Evolutionary conservation across 1,140 invertebrate genomes (phyloP).

Genomic region (Drosophila santomea): DNA sequence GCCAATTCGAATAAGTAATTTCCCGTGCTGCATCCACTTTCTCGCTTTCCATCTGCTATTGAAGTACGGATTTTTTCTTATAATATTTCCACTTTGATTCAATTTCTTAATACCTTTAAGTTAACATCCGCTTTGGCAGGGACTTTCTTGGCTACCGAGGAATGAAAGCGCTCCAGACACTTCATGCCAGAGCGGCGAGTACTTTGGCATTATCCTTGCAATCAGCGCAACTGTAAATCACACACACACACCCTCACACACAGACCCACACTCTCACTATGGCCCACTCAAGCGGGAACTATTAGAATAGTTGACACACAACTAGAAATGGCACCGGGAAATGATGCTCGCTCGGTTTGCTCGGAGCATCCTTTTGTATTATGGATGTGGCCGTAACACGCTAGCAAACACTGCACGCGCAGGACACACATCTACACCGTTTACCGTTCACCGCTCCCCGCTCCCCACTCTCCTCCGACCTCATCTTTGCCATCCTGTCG

Average conservation of each 20-base stretch:
- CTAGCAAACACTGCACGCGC: conserved; percentile 69
- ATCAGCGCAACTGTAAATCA: conserved; percentile 80
- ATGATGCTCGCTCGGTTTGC: conserved; percentile 71
- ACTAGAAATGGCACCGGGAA: conserved; percentile 74
- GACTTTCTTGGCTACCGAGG: conserved; percentile 31
- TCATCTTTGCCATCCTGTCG: conserved; percentile 14
- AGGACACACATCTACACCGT: conserved; percentile 38
- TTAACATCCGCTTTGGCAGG: conserved; percentile 78
- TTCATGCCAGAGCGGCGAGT: conserved; percentile 38
- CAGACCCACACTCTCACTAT: conserved; percentile 11
- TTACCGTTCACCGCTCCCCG: background rate
- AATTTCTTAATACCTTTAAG: conserved; percentile 83
- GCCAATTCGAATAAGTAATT: background rate
- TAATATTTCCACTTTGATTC: conserved; percentile 80
- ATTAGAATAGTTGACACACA: conserved; percentile 62
- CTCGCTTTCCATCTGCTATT: background rate
- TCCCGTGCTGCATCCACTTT: conserved; percentile 4
- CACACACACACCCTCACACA: conserved; percentile 51
- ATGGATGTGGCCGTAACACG: conserved; percentile 79
- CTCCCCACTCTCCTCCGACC: background rate
- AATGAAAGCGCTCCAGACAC: conserved; percentile 21
- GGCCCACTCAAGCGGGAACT: conserved; percentile 36
- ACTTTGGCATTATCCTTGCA: conserved; percentile 73
- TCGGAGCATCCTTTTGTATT: conserved; percentile 76
- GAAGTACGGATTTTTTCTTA: conserved; percentile 39